phyloP scores from a whole-genome alignment of 2,113 vertebrate genomes.

The Gadus chalcogrammus region DNA sequence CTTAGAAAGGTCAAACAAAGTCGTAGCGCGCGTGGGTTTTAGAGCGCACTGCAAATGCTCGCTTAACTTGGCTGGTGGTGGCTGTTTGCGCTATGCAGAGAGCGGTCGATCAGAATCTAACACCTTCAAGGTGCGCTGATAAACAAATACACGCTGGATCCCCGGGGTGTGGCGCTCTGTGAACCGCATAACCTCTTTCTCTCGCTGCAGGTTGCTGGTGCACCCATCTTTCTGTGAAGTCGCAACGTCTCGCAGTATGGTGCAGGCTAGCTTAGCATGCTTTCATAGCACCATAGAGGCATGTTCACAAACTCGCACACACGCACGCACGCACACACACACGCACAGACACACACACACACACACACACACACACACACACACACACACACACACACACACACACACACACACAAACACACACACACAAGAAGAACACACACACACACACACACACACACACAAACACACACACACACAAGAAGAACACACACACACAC shows the following conservation, averaged over 20 bases:
- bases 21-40: slow-evolving; percentile 51
- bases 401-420: slow-evolving; percentile 11
- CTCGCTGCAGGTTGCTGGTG: slow-evolving; percentile 56
- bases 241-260: slow-evolving; percentile 42
- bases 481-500: slow-evolving; percentile 9
- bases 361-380: slow-evolving; percentile 15
- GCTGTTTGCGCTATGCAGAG: slow-evolving; percentile 17
- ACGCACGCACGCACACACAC: slow-evolving; percentile 7
- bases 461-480: slow-evolving; percentile 9
- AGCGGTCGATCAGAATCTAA: slow-evolving; percentile 44
- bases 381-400: slow-evolving; percentile 9
- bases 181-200: slow-evolving; percentile 60
- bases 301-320: slow-evolving; percentile 15
- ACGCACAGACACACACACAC: slow-evolving; percentile 7
- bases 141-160: slow-evolving; percentile 71
- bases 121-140: slow-evolving; percentile 59
- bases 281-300: background rate
- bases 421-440: slow-evolving; percentile 8
- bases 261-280: too few species aligned
- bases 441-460: slow-evolving; percentile 7
- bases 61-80: slow-evolving; percentile 37
- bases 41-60: slow-evolving; percentile 25
- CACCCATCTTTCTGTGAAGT: slow-evolving; percentile 69
- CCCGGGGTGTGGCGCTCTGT: slow-evolving; percentile 59
- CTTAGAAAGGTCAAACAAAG: slow-evolving; percentile 63